A percentile compares a stretch with the other conserved stretches of the same genome.
These are phyloP conservation scores for Chiloscyllium punctatum DNA, from an alignment of 2,797 vertebrate genomes.

Conservation along the genomic window DNA sequence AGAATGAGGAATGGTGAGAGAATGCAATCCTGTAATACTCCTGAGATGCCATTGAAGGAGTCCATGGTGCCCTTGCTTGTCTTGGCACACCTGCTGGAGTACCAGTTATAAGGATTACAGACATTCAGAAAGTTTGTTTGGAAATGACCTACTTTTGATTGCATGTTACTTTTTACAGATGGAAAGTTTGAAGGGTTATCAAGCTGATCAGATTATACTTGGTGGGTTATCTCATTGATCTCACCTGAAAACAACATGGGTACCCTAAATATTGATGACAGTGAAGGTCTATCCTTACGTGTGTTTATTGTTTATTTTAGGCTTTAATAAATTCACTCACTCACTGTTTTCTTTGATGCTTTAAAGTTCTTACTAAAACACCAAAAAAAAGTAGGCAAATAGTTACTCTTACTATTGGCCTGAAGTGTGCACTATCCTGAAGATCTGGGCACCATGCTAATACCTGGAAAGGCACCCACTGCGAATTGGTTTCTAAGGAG, in stretches of 20 bases:
- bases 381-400: not conserved
- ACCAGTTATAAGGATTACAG: too few species aligned
- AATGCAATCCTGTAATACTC: too few species aligned
- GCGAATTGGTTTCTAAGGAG: not conserved
- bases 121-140: not conserved
- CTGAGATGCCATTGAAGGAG: too few species aligned
- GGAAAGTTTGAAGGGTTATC: not conserved
- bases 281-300: not conserved
- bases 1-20: too few species aligned
- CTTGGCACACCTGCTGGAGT: too few species aligned
- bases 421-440: not conserved
- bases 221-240: not conserved
- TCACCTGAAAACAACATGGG: not conserved
- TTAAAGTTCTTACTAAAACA: not conserved
- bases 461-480: not conserved
- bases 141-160: not conserved
- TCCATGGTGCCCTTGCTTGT: too few species aligned
- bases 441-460: not conserved
- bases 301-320: not conserved
- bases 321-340: not conserved
- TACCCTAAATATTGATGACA: not conserved
- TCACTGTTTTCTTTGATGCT: not conserved
- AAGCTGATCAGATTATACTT: not conserved
- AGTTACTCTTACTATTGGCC: not conserved
- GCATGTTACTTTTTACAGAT: not conserved